Percentiles rank a stretch among this genome's conserved stretches.
phyloP scores from a whole-genome alignment of 2,113 vertebrate species.

The Osmerus mordax region DNA sequence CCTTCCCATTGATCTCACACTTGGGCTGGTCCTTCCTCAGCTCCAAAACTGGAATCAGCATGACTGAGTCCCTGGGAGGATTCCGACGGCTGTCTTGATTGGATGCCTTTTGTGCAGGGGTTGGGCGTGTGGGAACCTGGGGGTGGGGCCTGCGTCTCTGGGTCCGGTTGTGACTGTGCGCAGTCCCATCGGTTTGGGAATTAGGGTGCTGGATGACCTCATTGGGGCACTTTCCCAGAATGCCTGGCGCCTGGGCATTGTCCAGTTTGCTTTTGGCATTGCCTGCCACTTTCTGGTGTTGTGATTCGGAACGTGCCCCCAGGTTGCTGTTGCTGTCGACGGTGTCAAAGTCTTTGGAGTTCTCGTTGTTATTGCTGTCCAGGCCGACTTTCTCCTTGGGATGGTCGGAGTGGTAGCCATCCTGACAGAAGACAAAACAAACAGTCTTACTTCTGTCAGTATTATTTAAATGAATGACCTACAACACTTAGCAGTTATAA shows the following conservation, averaged over 20 bases:
- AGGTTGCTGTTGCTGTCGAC: conserved; percentile 89
- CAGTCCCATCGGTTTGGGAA: background rate
- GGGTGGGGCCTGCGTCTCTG: conserved; percentile 23
- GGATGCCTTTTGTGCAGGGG: background rate
- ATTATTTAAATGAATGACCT: too few species aligned
- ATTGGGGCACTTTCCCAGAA: conserved; percentile 63
- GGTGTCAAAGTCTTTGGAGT: conserved; percentile 91
- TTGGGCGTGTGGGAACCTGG: conserved; percentile 21
- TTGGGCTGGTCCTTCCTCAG: conserved; percentile 66
- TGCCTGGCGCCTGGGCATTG: conserved; percentile 44
- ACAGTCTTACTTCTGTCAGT: too few species aligned
- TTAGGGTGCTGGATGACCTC: conserved; percentile 53
- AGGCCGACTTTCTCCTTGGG: conserved; percentile 79
- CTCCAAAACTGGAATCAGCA: conserved; percentile 36
- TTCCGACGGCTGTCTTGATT: conserved; percentile 10
- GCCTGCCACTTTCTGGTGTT: conserved; percentile 64
- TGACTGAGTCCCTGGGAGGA: conserved; percentile 36
- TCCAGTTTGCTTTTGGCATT: conserved; percentile 70
- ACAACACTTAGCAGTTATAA: too few species aligned
- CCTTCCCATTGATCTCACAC: conserved; percentile 89
- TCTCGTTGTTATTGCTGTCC: conserved; percentile 92
- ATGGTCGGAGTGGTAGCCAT: conserved; percentile 78
- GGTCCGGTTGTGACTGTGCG: conserved; percentile 33
- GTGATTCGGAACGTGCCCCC: conserved; percentile 76
- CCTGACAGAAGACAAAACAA: conserved; percentile 56